Conservation (phyloP, 2,888 invertebrate species). For the Lordiphosa fenestrarum region DNA sequence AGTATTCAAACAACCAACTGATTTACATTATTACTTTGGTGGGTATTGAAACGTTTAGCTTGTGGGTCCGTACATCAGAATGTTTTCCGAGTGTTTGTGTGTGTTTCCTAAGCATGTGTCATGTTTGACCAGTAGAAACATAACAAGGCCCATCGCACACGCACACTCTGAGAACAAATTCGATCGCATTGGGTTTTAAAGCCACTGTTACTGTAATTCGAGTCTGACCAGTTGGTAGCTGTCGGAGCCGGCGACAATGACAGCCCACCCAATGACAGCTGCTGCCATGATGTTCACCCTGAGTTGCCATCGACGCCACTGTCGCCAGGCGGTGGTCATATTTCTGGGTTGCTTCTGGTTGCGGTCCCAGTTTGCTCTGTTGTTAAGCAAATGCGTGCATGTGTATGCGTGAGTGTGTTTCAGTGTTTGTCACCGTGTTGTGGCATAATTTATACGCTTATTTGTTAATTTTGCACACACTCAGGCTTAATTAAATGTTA, state of each 20-base stretch:
- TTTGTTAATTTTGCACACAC: slow-evolving; percentile 64
- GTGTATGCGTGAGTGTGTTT: slow-evolving; percentile 7
- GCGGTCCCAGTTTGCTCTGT: slow-evolving; percentile 3
- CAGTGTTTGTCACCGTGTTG: slow-evolving; percentile 41
- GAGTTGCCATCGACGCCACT: slow-evolving; percentile 38
- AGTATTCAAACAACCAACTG: too few species aligned
- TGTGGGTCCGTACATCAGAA: too few species aligned
- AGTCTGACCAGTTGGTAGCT: slow-evolving; percentile 46
- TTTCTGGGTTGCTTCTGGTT: slow-evolving; percentile 40
- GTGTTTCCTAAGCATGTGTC: slow-evolving; percentile 43
- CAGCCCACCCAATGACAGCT: slow-evolving; percentile 9
- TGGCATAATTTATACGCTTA: slow-evolving; percentile 68
- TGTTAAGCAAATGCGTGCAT: slow-evolving; percentile 15
- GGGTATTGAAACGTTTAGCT: too few species aligned
- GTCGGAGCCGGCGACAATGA: slow-evolving; percentile 21
- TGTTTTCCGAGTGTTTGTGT: not conserved
- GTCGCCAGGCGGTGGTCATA: slow-evolving; percentile 43
- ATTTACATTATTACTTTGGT: too few species aligned
- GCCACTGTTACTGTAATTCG: slow-evolving; percentile 63
- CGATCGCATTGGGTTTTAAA: slow-evolving; percentile 47
- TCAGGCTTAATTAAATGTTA: slow-evolving; percentile 64
- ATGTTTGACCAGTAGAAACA: slow-evolving; percentile 48
- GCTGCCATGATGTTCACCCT: slow-evolving; percentile 25
- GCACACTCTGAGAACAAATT: not conserved
- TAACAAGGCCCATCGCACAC: slow-evolving; percentile 18